phyloP scores from a whole-genome alignment of 2,113 vertebrate genomes.

The Tauraco erythrolophus region DNA sequence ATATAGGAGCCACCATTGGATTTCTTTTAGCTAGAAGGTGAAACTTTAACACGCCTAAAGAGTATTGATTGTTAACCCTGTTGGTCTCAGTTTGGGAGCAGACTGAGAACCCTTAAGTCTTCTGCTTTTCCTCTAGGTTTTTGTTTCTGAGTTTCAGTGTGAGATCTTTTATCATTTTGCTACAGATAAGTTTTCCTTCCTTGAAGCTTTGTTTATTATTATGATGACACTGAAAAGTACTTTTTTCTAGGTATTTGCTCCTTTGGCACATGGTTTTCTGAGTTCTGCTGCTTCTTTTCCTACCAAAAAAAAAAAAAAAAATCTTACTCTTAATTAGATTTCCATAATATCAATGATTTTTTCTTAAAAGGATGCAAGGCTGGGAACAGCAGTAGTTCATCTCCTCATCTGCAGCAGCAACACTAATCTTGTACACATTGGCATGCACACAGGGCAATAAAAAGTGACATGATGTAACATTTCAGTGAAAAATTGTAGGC shows the following conservation, averaged over 20 bases:
- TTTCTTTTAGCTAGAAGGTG: conserved; percentile 49
- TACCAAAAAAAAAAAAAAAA: background rate
- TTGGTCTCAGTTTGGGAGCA: background rate
- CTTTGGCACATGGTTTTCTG: background rate
- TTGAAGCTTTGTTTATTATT: background rate
- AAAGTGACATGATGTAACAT: background rate
- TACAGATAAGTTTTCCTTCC: background rate
- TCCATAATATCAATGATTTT: background rate
- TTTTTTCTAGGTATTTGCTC: background rate
- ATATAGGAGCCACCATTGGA: background rate
- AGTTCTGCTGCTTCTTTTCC: background rate
- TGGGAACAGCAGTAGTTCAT: conserved; percentile 11
- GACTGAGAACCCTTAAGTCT: background rate
- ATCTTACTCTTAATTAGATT: conserved; percentile 12
- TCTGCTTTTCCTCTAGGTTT: background rate
- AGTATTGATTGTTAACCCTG: conserved; percentile 30
- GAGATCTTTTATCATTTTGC: background rate
- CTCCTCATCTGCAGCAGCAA: conserved; percentile 1
- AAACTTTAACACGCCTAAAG: background rate
- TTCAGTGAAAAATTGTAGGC: conserved; percentile 39
- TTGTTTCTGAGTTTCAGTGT: background rate
- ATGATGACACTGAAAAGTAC: background rate
- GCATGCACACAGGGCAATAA: conserved; percentile 23
- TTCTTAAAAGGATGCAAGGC: background rate
- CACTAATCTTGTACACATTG: conserved; percentile 28